Evolutionary conservation across 2,888 invertebrate genomes (phyloP).

Genomic region (Podotricha telesiphe): DNA sequence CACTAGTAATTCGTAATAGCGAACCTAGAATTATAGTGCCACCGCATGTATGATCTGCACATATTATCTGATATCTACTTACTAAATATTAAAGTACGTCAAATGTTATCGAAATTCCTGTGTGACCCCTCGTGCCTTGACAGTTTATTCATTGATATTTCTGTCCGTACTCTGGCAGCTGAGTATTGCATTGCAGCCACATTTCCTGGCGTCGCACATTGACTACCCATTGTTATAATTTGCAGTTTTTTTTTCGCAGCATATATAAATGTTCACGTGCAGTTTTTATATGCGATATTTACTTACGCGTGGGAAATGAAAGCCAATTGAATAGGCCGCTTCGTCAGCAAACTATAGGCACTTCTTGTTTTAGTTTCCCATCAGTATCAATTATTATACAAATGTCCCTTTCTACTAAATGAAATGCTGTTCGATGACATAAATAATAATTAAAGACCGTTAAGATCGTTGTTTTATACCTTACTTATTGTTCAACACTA

Average conservation of each 20-base stretch:
- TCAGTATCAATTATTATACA: slow-evolving; percentile 19
- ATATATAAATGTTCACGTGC: slow-evolving; percentile 45
- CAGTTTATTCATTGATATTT: slow-evolving; percentile 39
- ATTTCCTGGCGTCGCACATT: slow-evolving; percentile 74
- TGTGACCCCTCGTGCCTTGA: not conserved
- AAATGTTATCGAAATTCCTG: not conserved
- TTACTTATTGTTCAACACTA: slow-evolving; percentile 8
- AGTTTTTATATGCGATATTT: slow-evolving; percentile 49
- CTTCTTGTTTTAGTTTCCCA: slow-evolving; percentile 40
- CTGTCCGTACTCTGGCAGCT: slow-evolving; percentile 32
- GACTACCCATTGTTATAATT: slow-evolving; percentile 70
- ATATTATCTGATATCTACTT: not conserved
- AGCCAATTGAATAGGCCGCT: slow-evolving; percentile 44
- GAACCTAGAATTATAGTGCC: slow-evolving; percentile 60
- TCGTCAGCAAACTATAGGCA: slow-evolving; percentile 23
- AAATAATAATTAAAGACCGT: not conserved
- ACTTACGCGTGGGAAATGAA: slow-evolving; percentile 50
- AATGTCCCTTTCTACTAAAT: slow-evolving; percentile 23
- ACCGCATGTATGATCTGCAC: slow-evolving; percentile 6
- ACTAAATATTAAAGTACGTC: not conserved
- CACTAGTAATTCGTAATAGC: slow-evolving; percentile 61
- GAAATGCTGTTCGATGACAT: slow-evolving; percentile 1
- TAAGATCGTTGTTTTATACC: not conserved
- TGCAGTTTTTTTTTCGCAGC: slow-evolving; percentile 59
- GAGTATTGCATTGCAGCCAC: slow-evolving; percentile 48